Conservation (phyloP, 2,888 invertebrate genomes). For the Adela reaumurella region DNA sequence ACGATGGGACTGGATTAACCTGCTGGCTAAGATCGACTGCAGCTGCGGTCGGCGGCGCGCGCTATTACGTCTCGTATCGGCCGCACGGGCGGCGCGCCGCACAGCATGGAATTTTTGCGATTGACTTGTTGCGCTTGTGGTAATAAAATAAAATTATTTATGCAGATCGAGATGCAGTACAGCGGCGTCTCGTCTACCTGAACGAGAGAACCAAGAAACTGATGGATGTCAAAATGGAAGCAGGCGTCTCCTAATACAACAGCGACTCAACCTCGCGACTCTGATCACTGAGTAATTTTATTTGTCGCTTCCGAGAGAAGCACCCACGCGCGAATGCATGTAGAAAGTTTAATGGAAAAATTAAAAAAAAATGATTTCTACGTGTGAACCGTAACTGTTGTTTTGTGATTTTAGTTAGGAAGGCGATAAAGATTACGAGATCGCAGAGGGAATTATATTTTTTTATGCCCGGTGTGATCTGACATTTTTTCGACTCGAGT, state of each 20-base stretch:
- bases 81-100: no score
- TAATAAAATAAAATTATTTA: no score
- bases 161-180: constrained; percentile 94
- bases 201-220: constrained; percentile 43
- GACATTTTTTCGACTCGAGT: constrained; percentile 19
- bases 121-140: no score
- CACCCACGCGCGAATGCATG: constrained; percentile 27
- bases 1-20: no score
- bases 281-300: constrained; percentile 54
- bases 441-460: constrained; percentile 51
- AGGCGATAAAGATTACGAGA: constrained; percentile 39
- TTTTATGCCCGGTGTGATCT: constrained; percentile 37
- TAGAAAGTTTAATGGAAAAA: constrained; percentile 25
- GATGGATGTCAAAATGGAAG: constrained; percentile 48
- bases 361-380: constrained; percentile 35
- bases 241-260: constrained; percentile 52
- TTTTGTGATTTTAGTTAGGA: constrained; percentile 26
- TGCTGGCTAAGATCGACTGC: no score
- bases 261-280: constrained; percentile 15
- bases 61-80: no score
- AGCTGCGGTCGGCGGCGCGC: no score
- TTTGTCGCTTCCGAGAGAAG: constrained; percentile 25
- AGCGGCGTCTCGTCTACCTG: constrained; percentile 73
- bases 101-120: no score
- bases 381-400: constrained; percentile 34